phyloP scores from a whole-genome alignment of 1,140 invertebrate species.

The Centruroides vittatus region DNA sequence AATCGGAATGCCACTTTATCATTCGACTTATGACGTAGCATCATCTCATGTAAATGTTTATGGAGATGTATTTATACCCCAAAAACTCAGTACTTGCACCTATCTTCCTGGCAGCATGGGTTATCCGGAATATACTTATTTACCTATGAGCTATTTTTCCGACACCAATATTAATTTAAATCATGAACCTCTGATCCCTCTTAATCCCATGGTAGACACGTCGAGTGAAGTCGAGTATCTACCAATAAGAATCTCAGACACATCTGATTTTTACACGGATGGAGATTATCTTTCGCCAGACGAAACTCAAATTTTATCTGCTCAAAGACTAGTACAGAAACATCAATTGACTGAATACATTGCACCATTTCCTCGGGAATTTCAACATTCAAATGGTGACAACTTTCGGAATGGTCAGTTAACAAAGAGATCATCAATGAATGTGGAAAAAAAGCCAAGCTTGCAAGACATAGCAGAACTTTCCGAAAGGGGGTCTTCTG shows the following conservation, averaged over 20 bases:
- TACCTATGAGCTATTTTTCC: not conserved
- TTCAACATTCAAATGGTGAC: too few relatives aligned
- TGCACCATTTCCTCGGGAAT: too few relatives aligned
- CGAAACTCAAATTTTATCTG: constrained; percentile 4
- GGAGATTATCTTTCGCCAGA: constrained; percentile 6
- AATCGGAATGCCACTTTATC: not conserved
- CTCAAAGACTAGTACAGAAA: constrained; percentile 1
- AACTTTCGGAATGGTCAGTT: too few relatives aligned
- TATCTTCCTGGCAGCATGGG: not conserved
- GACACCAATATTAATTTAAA: not conserved
- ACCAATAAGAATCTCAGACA: constrained; percentile 12
- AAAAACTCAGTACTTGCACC: not conserved
- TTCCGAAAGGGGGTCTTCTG: too few relatives aligned
- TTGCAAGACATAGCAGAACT: too few relatives aligned
- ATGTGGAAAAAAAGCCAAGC: too few relatives aligned
- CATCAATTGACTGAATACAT: not conserved
- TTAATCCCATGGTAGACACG: constrained; percentile 7
- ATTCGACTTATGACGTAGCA: not conserved
- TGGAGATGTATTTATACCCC: not conserved
- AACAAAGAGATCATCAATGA: too few relatives aligned
- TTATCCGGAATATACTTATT: not conserved
- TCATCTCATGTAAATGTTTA: constrained; percentile 2
- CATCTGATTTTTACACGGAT: constrained; percentile 7
- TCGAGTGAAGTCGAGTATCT: constrained; percentile 10
- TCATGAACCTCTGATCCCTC: not conserved